Evolutionary conservation across 92 coral and sea anemone species (phyloP).

Genomic region (Porites evermanni): DNA sequence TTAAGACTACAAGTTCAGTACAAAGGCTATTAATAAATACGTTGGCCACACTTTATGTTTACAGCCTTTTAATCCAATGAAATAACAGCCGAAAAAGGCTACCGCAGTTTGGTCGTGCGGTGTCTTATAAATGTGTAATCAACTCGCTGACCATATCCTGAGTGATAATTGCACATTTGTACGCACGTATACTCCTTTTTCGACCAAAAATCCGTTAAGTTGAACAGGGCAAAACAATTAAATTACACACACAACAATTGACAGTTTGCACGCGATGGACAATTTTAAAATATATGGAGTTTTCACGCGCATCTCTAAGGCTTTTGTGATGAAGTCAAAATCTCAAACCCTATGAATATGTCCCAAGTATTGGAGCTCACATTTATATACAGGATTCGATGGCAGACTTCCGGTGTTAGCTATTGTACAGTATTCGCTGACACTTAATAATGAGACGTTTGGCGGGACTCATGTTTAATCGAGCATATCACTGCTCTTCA

Average conservation of each 20-base stretch:
- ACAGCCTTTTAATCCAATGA: no score
- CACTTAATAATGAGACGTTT: conserved; percentile 16
- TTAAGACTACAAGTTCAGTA: not conserved
- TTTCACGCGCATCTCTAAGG: not conserved
- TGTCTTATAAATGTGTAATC: not conserved
- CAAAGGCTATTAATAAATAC: not conserved
- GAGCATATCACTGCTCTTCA: conserved; percentile 22
- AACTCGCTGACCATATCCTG: not conserved
- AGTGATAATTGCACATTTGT: not conserved
- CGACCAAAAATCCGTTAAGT: no score
- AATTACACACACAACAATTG: not conserved
- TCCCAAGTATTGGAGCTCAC: not conserved
- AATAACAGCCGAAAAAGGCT: no score
- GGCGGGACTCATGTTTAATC: conserved; percentile 32
- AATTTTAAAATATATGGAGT: not conserved
- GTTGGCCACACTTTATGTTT: no score
- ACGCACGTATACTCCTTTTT: not conserved
- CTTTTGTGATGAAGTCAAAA: conserved; percentile 37
- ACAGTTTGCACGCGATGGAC: not conserved
- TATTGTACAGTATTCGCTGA: conserved; percentile 26
- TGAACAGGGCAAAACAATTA: not conserved
- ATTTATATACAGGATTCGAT: not conserved
- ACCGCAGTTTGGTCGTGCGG: not conserved
- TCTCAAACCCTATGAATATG: conserved; percentile 6
- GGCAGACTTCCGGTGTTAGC: conserved; percentile 15